Evolutionary conservation across 2,888 invertebrate species (phyloP).

Genomic region (Pterostichus niger): DNA sequence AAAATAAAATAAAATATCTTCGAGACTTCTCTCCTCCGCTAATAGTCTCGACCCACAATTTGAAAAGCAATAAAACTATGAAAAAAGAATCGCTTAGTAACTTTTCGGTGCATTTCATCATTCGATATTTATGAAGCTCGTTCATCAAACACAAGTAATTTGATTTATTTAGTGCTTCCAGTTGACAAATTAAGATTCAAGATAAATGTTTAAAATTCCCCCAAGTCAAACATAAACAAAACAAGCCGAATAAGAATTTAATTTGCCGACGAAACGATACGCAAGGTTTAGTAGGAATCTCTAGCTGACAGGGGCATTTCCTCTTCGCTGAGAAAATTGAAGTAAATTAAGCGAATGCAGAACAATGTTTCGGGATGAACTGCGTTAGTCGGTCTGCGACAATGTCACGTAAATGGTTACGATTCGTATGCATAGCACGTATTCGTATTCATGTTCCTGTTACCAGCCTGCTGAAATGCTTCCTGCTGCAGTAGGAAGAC

Average conservation of each 20-base stretch:
- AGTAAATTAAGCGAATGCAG: conserved; percentile 47
- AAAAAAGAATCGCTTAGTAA: too few species aligned
- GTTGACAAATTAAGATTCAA: conserved; percentile 19
- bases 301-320: conserved; percentile 31
- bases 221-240: conserved; percentile 52
- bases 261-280: conserved; percentile 33
- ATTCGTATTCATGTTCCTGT: neutral
- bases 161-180: conserved; percentile 21
- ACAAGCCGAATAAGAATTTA: conserved; percentile 50
- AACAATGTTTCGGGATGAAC: conserved; percentile 41
- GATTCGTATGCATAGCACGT: conserved; percentile 36
- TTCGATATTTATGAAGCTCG: too few species aligned
- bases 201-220: conserved; percentile 30
- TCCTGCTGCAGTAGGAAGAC: neutral
- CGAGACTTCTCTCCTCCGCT: too few species aligned
- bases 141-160: neutral
- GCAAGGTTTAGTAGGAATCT: conserved; percentile 38
- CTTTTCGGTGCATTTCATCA: too few species aligned
- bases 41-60: too few species aligned
- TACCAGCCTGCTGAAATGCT: conserved; percentile 6
- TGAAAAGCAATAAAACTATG: too few species aligned
- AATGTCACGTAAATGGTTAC: conserved; percentile 19
- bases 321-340: conserved; percentile 33
- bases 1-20: too few species aligned
- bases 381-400: neutral